phyloP scores from a whole-genome alignment of 2,113 vertebrate genomes.

The Planiliza haematocheilus region DNA sequence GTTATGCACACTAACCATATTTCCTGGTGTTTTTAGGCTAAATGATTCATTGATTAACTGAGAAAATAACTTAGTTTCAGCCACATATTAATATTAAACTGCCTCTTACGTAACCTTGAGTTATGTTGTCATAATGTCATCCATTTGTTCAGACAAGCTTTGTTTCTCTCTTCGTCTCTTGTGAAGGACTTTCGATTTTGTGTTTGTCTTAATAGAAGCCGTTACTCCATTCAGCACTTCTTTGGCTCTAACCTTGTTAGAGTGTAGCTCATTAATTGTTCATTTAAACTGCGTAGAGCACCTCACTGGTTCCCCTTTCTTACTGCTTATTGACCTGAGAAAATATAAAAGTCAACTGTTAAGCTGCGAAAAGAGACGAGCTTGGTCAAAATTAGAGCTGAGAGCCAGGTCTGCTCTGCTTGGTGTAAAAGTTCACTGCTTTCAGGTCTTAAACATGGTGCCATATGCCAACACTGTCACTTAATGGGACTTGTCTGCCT shows the following conservation, averaged over 20 bases:
- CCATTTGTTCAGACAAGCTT: slow-evolving; percentile 1
- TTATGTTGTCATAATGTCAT: neutral
- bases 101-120: neutral
- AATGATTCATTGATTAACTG: neutral
- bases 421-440: neutral
- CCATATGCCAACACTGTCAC: neutral
- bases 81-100: neutral
- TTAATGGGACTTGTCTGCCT: slow-evolving; percentile 21
- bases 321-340: slow-evolving; percentile 39
- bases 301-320: slow-evolving; percentile 34
- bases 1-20: neutral
- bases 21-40: neutral
- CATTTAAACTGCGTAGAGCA: slow-evolving; percentile 38
- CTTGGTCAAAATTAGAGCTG: slow-evolving; percentile 10
- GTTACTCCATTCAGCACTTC: slow-evolving; percentile 48
- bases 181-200: slow-evolving; percentile 40
- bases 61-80: neutral
- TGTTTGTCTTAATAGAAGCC: slow-evolving; percentile 23
- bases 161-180: neutral
- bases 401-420: neutral
- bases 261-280: slow-evolving; percentile 56
- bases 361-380: slow-evolving; percentile 1
- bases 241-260: slow-evolving; percentile 51
- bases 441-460: slow-evolving; percentile 2
- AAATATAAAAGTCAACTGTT: slow-evolving; percentile 40